Percentiles rank a stretch among this genome's conserved stretches.
Evolutionary conservation across 2,888 invertebrate species (phyloP).

Genomic region (Folsomia manolachei): DNA sequence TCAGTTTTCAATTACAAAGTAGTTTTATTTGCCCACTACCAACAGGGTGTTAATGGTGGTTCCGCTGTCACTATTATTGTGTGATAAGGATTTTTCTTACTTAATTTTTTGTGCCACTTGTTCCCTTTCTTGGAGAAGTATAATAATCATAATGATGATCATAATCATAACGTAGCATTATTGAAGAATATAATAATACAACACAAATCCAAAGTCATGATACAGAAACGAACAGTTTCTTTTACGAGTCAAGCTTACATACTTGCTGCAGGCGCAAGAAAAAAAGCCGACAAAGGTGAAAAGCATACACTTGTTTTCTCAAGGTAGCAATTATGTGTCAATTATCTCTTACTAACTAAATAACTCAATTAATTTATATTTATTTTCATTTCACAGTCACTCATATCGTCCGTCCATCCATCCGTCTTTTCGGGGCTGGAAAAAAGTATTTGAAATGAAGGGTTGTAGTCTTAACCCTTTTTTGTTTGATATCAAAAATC

Average conservation of each 20-base stretch:
- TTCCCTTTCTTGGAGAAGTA: slow-evolving; percentile 25
- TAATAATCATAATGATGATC: background rate
- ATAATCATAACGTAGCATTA: background rate
- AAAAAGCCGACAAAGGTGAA: slow-evolving; percentile 28
- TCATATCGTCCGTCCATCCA: background rate
- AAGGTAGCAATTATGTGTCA: slow-evolving; percentile 47
- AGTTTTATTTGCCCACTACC: background rate
- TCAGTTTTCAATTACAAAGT: background rate
- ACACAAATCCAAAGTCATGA: background rate
- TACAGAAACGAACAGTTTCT: too few relatives aligned
- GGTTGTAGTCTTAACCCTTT: too few relatives aligned
- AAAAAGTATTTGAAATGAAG: background rate
- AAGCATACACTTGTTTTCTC: slow-evolving; percentile 42
- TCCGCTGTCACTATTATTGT: background rate
- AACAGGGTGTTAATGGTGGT: background rate
- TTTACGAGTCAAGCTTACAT: too few relatives aligned
- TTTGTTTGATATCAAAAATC: too few relatives aligned
- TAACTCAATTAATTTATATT: slow-evolving; percentile 46
- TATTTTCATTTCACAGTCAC: slow-evolving; percentile 27
- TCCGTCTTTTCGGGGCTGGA: background rate
- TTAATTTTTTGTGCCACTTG: slow-evolving; percentile 14
- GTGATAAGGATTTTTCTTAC: background rate
- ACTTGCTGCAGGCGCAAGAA: too few relatives aligned
- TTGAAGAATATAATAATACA: background rate
- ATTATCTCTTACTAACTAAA: slow-evolving; percentile 45